Evolutionary conservation across 2,888 invertebrate genomes (phyloP).

Genomic region (Allygus modestus): DNA sequence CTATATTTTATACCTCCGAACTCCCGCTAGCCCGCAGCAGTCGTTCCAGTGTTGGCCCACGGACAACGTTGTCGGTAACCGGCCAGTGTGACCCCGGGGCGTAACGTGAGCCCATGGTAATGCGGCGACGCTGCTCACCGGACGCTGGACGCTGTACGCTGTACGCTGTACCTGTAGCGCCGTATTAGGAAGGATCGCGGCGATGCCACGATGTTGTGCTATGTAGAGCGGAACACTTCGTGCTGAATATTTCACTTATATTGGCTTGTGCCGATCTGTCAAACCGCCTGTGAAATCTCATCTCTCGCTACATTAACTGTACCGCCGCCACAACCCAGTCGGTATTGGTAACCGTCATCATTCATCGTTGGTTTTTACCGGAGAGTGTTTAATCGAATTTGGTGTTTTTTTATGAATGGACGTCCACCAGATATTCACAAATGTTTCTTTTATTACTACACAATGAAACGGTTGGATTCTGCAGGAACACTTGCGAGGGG

Average conservation of each 20-base stretch:
- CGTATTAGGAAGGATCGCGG: constrained; percentile 3
- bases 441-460: too few species aligned
- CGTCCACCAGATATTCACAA: too few species aligned
- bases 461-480: too few species aligned
- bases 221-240: constrained; percentile 40
- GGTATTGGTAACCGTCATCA: background rate
- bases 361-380: too few species aligned
- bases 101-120: background rate
- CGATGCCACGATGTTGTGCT: background rate
- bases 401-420: too few species aligned
- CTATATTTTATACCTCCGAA: too few species aligned
- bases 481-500: too few species aligned
- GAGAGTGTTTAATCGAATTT: too few species aligned
- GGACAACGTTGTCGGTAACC: background rate
- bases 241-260: constrained; percentile 51
- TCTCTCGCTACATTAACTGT: background rate
- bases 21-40: too few species aligned
- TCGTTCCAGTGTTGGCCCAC: too few species aligned
- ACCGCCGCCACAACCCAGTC: too few species aligned
- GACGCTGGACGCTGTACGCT: background rate
- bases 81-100: background rate
- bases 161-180: background rate
- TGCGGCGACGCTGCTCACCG: background rate
- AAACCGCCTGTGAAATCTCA: constrained; percentile 19
- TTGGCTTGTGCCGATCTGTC: constrained; percentile 42